phyloP scores from a whole-genome alignment of 2,113 vertebrate species.

The Halichoerus grypus region DNA sequence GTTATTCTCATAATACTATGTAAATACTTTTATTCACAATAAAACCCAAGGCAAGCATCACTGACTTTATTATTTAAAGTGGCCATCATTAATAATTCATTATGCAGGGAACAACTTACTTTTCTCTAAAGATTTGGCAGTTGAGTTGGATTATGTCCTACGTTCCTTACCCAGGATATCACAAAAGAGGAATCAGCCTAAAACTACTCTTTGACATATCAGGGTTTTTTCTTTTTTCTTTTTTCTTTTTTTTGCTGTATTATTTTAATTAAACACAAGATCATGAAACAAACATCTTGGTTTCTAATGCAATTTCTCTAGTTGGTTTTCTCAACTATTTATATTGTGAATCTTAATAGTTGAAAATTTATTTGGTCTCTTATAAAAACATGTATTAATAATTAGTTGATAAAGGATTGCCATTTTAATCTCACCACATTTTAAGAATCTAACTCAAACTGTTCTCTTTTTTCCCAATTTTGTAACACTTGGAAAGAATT shows the following conservation, averaged over 20 bases:
- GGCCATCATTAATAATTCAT: neutral
- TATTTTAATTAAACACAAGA: conserved; percentile 16
- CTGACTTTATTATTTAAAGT: conserved; percentile 26
- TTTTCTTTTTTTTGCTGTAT: conserved; percentile 20
- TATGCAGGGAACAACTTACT: neutral
- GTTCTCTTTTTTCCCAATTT: conserved; percentile 32
- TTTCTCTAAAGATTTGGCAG: neutral
- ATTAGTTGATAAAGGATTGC: conserved; percentile 57
- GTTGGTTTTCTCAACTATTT: conserved; percentile 46
- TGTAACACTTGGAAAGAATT: conserved; percentile 56
- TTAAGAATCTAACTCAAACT: conserved; percentile 59
- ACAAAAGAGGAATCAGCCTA: neutral
- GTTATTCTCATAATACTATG: conserved; percentile 25
- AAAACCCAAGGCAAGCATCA: conserved; percentile 12
- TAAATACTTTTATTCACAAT: neutral
- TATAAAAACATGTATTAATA: conserved; percentile 43
- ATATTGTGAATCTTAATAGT: conserved; percentile 46
- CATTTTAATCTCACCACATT: conserved; percentile 62
- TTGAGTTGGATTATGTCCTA: neutral
- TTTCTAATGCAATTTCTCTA: neutral
- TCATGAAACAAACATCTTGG: neutral
- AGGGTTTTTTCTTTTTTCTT: neutral
- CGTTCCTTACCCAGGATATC: neutral
- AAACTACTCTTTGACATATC: neutral
- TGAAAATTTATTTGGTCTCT: conserved; percentile 42